These are phyloP conservation scores for Phyllostomus hastatus DNA, from an alignment of 2,113 vertebrate genomes.

Conservation along the genomic window DNA sequence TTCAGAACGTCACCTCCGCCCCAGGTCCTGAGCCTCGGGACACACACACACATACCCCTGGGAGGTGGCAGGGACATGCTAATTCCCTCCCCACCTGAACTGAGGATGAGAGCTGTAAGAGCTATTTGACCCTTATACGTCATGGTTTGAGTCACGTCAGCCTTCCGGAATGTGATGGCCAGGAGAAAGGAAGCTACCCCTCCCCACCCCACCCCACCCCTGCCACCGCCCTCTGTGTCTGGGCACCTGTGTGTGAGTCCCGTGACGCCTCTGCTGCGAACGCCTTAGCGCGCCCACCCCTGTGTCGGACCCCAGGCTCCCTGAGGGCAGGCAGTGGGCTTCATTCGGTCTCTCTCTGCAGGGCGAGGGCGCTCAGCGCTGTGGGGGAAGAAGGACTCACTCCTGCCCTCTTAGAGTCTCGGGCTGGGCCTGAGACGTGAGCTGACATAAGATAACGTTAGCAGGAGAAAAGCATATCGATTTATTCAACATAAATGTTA, in stretches of 20 bases:
- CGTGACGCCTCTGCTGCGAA: too few species aligned
- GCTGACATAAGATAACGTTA: background rate
- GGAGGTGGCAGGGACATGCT: background rate
- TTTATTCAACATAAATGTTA: background rate
- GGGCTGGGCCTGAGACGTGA: too few species aligned
- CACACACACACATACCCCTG: background rate
- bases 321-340: background rate
- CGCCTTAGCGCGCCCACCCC: background rate
- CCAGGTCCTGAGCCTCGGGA: background rate
- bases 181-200: background rate
- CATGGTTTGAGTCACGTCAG: background rate
- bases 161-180: background rate
- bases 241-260: too few species aligned
- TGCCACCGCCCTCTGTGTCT: background rate
- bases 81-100: background rate
- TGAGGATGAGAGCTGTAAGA: background rate
- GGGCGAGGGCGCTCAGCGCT: background rate
- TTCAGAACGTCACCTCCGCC: background rate
- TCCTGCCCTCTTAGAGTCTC: background rate
- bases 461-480: background rate
- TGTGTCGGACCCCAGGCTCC: background rate
- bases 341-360: background rate
- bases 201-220: accelerated
- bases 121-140: background rate
- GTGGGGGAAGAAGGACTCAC: background rate